Evolutionary conservation across 2,888 invertebrate genomes (phyloP), one percentile per base, ranked within the genome.

Genomic region (Willowsia nigromaculata): DNA sequence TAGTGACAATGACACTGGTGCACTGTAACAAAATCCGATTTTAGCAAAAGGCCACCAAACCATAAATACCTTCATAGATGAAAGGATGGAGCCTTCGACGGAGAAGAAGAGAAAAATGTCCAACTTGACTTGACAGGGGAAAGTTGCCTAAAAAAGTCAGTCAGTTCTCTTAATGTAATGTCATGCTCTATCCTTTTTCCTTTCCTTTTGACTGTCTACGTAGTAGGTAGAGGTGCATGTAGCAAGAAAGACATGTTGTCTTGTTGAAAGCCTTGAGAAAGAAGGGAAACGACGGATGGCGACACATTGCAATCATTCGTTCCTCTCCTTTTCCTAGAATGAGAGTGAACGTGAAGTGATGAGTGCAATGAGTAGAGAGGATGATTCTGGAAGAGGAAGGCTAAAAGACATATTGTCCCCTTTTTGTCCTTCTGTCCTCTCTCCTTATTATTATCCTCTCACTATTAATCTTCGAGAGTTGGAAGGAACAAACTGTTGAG

Each of bases 101-200:
- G 15, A 76, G 50, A 11, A 50, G 65, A 47, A 83, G 40, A 53
- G 62, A 76, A 85, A 62, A 85, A 76, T 47, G 78, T 85, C 76
- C 76, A 76, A 78, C 56, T 76, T 76, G 76, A 85, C 56, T 76
- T 76, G 85, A 85, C 85, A 85, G 76, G 76, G 59, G 76, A 78
- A 85, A 85, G 85, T 85, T 62, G 40, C 62, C 62, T 74, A 18
- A 33, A 78, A 78, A 76, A 76, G 85, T 84, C 76, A 85, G 85
- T 78, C 78, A 53, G 78, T 53, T 78, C 78, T 50, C 85, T 78
- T 85, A 85, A 85, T 85, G 85, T 78, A 76, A 85, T 78, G 85
- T 85, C 85, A 85, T 85, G 53, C 85, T 78, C 78, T 78, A 85
- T 85, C 85, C 85, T 53, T 59, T 53, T 76, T 62, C 59, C 68